These are phyloP conservation scores for Phocoena sinus DNA, from an alignment of 2,113 vertebrate genomes.

Conservation along the genomic window DNA sequence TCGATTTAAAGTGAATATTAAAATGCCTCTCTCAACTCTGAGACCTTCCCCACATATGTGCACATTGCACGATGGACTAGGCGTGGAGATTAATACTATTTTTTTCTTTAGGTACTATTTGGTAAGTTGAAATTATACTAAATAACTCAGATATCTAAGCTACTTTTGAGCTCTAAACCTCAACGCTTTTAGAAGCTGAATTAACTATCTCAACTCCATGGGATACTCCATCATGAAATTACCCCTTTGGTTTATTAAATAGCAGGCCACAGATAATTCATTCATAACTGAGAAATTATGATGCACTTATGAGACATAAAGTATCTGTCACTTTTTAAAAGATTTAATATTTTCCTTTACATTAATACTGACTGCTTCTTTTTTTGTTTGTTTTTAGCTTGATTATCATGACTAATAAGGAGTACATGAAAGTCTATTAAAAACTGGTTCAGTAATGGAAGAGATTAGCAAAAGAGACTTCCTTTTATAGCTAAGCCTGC, in stretches of 20 bases:
- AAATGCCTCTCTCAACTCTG: neutral
- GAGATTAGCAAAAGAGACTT: neutral
- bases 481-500: neutral
- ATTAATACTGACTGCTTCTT: neutral
- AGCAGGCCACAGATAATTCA: neutral
- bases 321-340: neutral
- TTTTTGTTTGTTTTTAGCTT: neutral
- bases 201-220: neutral
- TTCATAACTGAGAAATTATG: neutral
- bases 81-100: neutral
- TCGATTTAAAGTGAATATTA: slow-evolving; percentile 6
- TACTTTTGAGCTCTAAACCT: neutral
- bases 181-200: neutral
- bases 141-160: neutral
- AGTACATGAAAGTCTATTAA: neutral
- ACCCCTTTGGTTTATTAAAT: neutral
- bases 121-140: neutral
- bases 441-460: neutral
- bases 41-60: neutral
- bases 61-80: no score
- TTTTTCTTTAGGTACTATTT: neutral
- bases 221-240: neutral
- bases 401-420: neutral
- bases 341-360: neutral
- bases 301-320: neutral